phyloP scores from a whole-genome alignment of 2,113 vertebrate genomes.

The Caranx ignobilis region DNA sequence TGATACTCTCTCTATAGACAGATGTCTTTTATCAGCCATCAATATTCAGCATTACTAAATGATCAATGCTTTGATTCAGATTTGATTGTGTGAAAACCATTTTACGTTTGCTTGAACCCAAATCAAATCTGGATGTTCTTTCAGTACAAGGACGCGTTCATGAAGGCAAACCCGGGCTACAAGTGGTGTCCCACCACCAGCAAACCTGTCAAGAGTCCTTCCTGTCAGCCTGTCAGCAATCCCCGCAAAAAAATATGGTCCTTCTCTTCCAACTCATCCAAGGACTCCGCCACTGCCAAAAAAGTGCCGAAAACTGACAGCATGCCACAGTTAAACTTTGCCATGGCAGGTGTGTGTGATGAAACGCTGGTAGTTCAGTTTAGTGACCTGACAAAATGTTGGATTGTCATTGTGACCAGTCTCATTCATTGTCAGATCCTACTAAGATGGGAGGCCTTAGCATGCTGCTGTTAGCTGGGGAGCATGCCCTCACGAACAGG shows the following conservation, averaged over 20 bases:
- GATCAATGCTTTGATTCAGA: not conserved
- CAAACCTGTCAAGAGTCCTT: slow-evolving; percentile 93
- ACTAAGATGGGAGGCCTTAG: slow-evolving; percentile 98
- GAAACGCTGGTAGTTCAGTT: not conserved
- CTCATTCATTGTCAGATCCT: slow-evolving; percentile 86
- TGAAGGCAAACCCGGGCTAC: slow-evolving; percentile 99
- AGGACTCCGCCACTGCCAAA: slow-evolving; percentile 90
- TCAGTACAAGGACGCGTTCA: slow-evolving; percentile 99
- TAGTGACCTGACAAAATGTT: not conserved
- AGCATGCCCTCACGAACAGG: slow-evolving; percentile 93
- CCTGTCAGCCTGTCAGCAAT: slow-evolving; percentile 86
- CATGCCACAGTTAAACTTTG: slow-evolving; percentile 96
- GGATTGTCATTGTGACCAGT: slow-evolving; percentile 15
- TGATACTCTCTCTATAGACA: too few species aligned
- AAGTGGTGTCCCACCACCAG: slow-evolving; percentile 98
- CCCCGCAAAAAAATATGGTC: slow-evolving; percentile 94
- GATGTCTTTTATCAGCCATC: not conserved
- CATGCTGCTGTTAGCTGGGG: slow-evolving; percentile 97
- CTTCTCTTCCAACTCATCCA: slow-evolving; percentile 88
- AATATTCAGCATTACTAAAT: not conserved
- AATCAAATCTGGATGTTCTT: slow-evolving; percentile 35
- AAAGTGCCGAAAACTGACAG: slow-evolving; percentile 90
- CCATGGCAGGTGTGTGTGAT: slow-evolving; percentile 92
- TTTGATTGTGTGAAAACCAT: not conserved
- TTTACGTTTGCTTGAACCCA: not conserved